Conservation (phyloP, 2,888 invertebrate genomes). For the Synergus gifuensis region DNA sequence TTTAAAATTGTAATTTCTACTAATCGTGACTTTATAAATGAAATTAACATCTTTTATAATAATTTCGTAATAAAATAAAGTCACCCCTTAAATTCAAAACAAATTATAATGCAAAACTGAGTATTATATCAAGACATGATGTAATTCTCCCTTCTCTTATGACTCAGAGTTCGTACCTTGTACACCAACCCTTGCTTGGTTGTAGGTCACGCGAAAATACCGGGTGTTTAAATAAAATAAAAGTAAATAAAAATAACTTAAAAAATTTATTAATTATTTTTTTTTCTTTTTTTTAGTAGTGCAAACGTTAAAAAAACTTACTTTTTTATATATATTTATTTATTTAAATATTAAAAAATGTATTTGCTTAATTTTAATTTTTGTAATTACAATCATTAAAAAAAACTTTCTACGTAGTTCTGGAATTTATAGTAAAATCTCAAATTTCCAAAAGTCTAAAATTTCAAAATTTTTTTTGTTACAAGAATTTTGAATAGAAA, state of each 20-base stretch:
- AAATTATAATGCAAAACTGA: background rate
- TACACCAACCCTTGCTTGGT: background rate
- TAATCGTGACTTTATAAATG: too few species aligned
- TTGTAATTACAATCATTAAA: too few species aligned
- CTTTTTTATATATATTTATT: background rate
- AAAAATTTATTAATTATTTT: background rate
- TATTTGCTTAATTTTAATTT: too few species aligned
- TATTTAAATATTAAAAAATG: too few species aligned
- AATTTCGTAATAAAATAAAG: background rate
- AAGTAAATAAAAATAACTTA: background rate
- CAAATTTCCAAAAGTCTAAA: too few species aligned
- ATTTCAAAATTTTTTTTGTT: too few species aligned
- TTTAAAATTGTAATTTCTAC: too few species aligned
- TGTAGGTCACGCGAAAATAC: constrained; percentile 7
- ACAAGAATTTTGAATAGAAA: background rate
- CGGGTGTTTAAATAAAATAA: background rate
- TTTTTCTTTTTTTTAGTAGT: background rate
- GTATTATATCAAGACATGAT: constrained; percentile 2
- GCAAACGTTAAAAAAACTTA: background rate
- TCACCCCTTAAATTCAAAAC: background rate
- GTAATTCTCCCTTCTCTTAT: constrained; percentile 1
- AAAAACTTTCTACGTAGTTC: too few species aligned
- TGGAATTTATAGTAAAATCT: too few species aligned
- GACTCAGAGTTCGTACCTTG: constrained; percentile 14
- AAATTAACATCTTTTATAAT: background rate